phyloP scores from a whole-genome alignment of 37 sponge, comb jelly and placozoan species.

The Aplysina aerophoba region DNA sequence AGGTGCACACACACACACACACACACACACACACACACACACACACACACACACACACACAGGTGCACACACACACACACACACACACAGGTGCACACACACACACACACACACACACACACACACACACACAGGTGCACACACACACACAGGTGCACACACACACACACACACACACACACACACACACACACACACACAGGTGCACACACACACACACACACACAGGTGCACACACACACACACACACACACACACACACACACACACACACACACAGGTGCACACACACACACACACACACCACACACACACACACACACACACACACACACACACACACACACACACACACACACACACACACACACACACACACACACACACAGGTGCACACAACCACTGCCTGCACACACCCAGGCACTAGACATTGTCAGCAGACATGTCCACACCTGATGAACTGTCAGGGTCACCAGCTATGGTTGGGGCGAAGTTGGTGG shows the following conservation, averaged over 20 bases:
- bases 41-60: slow-evolving; percentile 14
- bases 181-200: slow-evolving; percentile 42
- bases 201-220: slow-evolving; percentile 49
- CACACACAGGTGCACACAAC: not conserved
- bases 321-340: not conserved
- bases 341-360: not conserved
- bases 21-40: slow-evolving; percentile 35
- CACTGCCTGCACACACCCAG: too few relatives aligned
- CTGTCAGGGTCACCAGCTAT: too few relatives aligned
- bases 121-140: slow-evolving; percentile 36
- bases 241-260: slow-evolving; percentile 48
- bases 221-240: slow-evolving; percentile 50
- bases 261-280: slow-evolving; percentile 3
- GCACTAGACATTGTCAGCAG: too few relatives aligned
- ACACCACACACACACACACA: not conserved
- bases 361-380: slow-evolving; percentile 21
- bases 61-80: not conserved
- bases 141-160: slow-evolving; percentile 24
- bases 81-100: not conserved
- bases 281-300: slow-evolving; percentile 6
- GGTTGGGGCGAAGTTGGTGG: too few relatives aligned
- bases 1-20: slow-evolving; percentile 38
- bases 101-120: slow-evolving; percentile 15
- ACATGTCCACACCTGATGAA: too few relatives aligned
- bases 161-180: slow-evolving; percentile 47